phyloP scores from a whole-genome alignment of 2,113 vertebrate species.

The Pseudorasbora parva region DNA sequence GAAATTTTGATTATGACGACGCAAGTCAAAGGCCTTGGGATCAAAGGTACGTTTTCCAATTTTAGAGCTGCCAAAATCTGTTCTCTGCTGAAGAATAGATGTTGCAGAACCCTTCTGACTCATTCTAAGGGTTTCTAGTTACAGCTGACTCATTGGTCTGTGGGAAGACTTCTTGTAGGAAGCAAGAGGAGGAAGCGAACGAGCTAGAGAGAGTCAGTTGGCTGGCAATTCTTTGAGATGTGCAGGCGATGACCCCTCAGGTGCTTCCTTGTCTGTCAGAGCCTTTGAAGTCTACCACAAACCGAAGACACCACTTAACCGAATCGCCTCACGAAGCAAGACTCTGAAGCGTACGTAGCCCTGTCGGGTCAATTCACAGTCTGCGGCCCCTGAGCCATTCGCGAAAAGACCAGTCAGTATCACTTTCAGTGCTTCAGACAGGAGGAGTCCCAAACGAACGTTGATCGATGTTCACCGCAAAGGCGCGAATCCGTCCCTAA shows the following conservation, averaged over 20 bases:
- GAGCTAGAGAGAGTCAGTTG: slow-evolving; percentile 1
- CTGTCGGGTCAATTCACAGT: slow-evolving; percentile 3
- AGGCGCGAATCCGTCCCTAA: slow-evolving; percentile 4
- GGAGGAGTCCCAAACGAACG: background rate
- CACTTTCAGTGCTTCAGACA: background rate
- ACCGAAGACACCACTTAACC: slow-evolving; percentile 26
- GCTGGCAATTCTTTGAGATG: slow-evolving; percentile 37
- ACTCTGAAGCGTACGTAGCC: background rate
- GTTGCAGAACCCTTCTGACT: slow-evolving; percentile 35
- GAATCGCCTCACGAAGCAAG: background rate
- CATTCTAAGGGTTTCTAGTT: slow-evolving; percentile 23
- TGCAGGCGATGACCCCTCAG: slow-evolving; percentile 31
- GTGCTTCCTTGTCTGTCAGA: slow-evolving; percentile 31
- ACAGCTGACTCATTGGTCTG: slow-evolving; percentile 38
- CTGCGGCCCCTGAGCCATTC: background rate
- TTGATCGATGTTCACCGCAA: slow-evolving; percentile 12
- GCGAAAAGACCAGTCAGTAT: background rate
- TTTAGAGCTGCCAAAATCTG: background rate
- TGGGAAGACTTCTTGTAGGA: slow-evolving; percentile 16
- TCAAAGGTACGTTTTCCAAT: slow-evolving; percentile 11
- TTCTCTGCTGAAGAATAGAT: background rate
- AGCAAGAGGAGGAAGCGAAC: background rate
- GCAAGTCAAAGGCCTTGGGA: background rate
- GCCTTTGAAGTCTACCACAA: slow-evolving; percentile 39
- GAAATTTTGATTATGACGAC: background rate